phyloP scores from a whole-genome alignment of 2,797 vertebrate genomes.

The Muscicapa comitata region DNA sequence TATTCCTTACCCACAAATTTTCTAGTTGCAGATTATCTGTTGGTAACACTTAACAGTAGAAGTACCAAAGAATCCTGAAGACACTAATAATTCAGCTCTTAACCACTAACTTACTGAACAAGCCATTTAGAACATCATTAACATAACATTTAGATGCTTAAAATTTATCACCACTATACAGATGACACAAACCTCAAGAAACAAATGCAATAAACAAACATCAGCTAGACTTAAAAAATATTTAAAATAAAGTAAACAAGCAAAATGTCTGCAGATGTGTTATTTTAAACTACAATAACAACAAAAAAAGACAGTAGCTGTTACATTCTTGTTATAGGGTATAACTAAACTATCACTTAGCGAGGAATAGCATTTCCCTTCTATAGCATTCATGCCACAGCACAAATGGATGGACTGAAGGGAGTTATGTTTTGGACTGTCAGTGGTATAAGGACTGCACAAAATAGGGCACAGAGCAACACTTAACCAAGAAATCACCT shows the following conservation, averaged over 20 bases:
- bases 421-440: background rate
- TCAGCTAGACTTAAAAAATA: background rate
- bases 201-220: background rate
- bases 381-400: background rate
- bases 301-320: background rate
- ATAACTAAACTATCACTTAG: background rate
- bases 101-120: background rate
- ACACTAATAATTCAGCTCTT: background rate
- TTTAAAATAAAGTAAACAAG: background rate
- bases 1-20: background rate
- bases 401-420: background rate
- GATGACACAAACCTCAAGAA: background rate
- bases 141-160: background rate
- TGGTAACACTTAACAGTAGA: background rate
- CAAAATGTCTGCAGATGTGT: background rate
- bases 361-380: background rate
- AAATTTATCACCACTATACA: background rate
- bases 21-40: background rate
- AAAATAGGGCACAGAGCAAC: background rate
- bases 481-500: background rate
- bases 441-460: background rate
- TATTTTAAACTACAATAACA: background rate
- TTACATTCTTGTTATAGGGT: accelerated
- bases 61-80: background rate
- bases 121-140: background rate